Conservation (phyloP, 2,113 vertebrate genomes). For the Nanorana parkeri region DNA sequence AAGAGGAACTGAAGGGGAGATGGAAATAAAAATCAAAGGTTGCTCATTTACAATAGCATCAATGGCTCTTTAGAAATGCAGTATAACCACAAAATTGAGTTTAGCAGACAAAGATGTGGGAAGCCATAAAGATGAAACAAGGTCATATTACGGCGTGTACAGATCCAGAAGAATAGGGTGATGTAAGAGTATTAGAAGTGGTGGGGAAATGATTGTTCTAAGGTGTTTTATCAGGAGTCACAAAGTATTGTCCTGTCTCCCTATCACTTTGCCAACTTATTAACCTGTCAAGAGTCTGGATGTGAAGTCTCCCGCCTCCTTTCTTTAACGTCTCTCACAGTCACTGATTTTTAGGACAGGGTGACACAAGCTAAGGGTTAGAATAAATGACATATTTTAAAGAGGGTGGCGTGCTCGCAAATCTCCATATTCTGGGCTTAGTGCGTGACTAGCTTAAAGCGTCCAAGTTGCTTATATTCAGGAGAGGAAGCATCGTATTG, state of each 20-base stretch:
- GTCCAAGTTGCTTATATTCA: too few relatives aligned
- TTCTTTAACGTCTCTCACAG: not conserved
- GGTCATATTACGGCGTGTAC: not conserved
- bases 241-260: not conserved
- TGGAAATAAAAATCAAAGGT: conserved; percentile 30
- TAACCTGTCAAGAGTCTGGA: not conserved
- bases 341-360: too few relatives aligned
- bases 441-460: too few relatives aligned
- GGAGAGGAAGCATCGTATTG: too few relatives aligned
- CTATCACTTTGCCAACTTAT: not conserved
- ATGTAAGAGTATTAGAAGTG: not conserved
- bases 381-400: too few relatives aligned
- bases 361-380: too few relatives aligned
- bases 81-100: conserved; percentile 3
- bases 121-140: not conserved
- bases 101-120: too few relatives aligned
- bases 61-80: conserved; percentile 4
- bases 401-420: too few relatives aligned
- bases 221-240: not conserved
- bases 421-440: too few relatives aligned
- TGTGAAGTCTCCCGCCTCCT: not conserved
- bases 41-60: not conserved
- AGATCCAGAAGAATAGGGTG: not conserved
- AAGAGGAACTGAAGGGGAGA: not conserved
- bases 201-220: not conserved